These are phyloP conservation scores for Noctuana brunneofusca DNA, from an alignment of 2,888 invertebrate species.

Conservation along the genomic window DNA sequence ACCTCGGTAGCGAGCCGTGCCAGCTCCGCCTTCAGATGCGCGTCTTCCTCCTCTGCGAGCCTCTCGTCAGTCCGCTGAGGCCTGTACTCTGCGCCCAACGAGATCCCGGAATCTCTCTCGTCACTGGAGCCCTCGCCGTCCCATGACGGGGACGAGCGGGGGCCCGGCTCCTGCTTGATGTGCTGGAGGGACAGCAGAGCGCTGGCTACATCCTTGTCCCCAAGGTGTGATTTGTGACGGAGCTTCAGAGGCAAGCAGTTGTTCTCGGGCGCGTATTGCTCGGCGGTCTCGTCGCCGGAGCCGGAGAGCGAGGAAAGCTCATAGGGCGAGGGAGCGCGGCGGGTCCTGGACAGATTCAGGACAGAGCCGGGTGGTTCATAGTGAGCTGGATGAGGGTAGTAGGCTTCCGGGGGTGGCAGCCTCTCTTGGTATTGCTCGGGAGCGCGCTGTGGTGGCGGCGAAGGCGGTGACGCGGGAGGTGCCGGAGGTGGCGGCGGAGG, in stretches of 20 bases:
- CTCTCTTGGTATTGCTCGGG: slow-evolving; percentile 77
- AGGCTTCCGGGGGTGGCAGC: slow-evolving; percentile 73
- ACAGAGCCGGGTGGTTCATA: slow-evolving; percentile 86
- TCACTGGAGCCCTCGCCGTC: slow-evolving; percentile 95
- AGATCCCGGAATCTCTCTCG: slow-evolving; percentile 95
- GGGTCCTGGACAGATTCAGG: slow-evolving; percentile 87
- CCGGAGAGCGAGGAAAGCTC: slow-evolving; percentile 90
- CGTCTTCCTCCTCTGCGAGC: slow-evolving; percentile 84
- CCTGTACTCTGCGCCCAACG: slow-evolving; percentile 88
- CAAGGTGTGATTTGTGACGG: slow-evolving; percentile 94
- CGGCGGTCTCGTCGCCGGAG: slow-evolving; percentile 78
- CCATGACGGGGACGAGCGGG: slow-evolving; percentile 91
- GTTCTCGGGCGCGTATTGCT: slow-evolving; percentile 84
- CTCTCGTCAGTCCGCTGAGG: slow-evolving; percentile 67
- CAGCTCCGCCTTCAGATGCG: slow-evolving; percentile 92
- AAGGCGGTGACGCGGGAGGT: slow-evolving; percentile 75
- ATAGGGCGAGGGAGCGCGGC: slow-evolving; percentile 88
- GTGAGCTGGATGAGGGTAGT: slow-evolving; percentile 81
- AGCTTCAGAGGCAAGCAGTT: slow-evolving; percentile 94
- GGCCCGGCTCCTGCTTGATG: slow-evolving; percentile 93
- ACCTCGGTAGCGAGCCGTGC: slow-evolving; percentile 95
- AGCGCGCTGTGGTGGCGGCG: slow-evolving; percentile 82
- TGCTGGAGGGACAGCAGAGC: slow-evolving; percentile 92
- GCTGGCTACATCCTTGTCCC: slow-evolving; percentile 94
- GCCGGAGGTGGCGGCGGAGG: slow-evolving; percentile 79